These are phyloP conservation scores for Eilema caniola DNA, from an alignment of 2,888 invertebrate genomes.

Conservation along the genomic window DNA sequence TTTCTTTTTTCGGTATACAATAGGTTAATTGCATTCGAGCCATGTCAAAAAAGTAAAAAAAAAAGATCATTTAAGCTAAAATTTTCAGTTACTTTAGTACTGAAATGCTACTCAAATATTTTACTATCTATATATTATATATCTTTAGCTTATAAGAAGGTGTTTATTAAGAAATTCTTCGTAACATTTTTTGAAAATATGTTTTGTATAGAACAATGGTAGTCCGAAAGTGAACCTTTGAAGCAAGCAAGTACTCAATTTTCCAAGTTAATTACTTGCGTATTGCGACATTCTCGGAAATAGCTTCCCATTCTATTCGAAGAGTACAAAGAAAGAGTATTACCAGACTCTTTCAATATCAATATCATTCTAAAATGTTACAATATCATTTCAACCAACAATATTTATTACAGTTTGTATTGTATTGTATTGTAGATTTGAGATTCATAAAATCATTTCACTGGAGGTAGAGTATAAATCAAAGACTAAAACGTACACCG, in stretches of 20 bases:
- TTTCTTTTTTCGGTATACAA: no score
- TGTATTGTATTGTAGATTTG: no score
- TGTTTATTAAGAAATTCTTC: not conserved
- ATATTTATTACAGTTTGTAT: not conserved
- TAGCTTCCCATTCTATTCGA: constrained; percentile 7
- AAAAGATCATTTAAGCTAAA: no score
- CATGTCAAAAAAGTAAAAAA: not conserved
- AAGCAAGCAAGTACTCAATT: constrained; percentile 14
- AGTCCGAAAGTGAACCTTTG: not conserved
- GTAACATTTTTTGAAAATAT: not conserved
- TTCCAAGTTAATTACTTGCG: constrained; percentile 5
- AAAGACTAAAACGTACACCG: no score
- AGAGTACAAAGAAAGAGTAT: constrained; percentile 11
- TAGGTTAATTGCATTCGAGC: no score
- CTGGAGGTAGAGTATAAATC: no score
- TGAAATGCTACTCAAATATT: no score
- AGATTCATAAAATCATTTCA: no score
- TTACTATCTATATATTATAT: not conserved
- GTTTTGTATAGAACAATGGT: not conserved
- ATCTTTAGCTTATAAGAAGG: not conserved
- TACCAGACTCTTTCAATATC: constrained; percentile 4
- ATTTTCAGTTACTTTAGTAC: no score
- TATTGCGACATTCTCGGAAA: constrained; percentile 10
- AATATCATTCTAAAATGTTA: not conserved
- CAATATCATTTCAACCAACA: not conserved